Percentiles rank a stretch among this genome's conserved stretches.
Evolutionary conservation across 2,113 vertebrate species (phyloP).

Genomic region (Centropus bengalensis): DNA sequence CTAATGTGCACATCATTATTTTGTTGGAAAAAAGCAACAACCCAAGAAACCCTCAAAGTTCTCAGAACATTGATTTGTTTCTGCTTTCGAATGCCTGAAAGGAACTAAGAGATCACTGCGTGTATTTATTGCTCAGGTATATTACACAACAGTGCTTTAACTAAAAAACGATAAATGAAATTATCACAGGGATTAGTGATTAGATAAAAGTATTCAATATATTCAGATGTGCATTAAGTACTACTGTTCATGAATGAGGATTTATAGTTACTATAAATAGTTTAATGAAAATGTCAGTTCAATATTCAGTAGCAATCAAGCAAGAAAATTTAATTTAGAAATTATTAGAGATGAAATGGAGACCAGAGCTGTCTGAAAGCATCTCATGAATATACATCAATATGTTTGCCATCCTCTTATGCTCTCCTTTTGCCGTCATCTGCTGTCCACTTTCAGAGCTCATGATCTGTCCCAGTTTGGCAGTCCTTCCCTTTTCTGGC

Average conservation of each 20-base stretch:
- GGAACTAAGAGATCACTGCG: background rate
- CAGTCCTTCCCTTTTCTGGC: background rate
- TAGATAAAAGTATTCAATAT: background rate
- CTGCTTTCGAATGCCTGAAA: background rate
- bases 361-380: background rate
- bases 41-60: background rate
- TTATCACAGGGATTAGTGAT: background rate
- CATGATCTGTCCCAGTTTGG: background rate
- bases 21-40: background rate
- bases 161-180: background rate
- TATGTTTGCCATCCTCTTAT: background rate
- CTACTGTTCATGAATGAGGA: background rate
- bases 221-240: background rate
- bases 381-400: background rate
- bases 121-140: background rate
- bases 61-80: background rate
- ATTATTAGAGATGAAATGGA: slow-evolving; percentile 3
- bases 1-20: background rate
- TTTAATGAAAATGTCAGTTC: slow-evolving; percentile 33
- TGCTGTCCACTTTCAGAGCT: background rate
- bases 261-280: background rate
- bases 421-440: background rate
- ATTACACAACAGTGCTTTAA: background rate
- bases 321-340: slow-evolving; percentile 25
- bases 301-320: background rate